Evolutionary conservation across 1,140 invertebrate genomes (phyloP), one percentile per base, ranked within the genome.

Genomic region (Coenobita brevimanus): DNA sequence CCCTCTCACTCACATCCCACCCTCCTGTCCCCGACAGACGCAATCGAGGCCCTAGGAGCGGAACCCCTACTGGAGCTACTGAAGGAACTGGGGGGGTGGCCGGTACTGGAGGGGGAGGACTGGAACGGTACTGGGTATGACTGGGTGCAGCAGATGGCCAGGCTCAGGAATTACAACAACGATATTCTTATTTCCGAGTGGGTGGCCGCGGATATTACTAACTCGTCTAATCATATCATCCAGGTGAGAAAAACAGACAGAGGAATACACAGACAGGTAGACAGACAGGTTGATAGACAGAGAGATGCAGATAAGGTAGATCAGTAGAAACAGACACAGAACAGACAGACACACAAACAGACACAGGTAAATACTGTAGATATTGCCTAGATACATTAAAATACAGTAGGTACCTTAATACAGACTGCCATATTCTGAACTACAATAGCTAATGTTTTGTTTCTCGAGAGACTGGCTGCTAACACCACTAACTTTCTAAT

Each of bases 141-240:
- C 71, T 85, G 82, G 82, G 82, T 85, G 54, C 94, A 95, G 1
- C 93, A 98, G 79, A 95, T 98, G 91, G 93, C 95, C 43, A 92
- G 98, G 24, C 97, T 98, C 92, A 98, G 97, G 93, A 94, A 95
- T 67, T 98, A 97, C 92, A 97, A 97, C 92, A 95, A 98, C 92
- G 96, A 96, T 2, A 97, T 97, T 33, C 92, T 99, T 1, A 98
- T 99, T 92, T 95, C 95, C 43, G 97, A 97, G 95, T 96, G 95
- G 30, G 97, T 99, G 0, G 96, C 96, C 6, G 97, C 98, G 92
- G 98, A 99, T 92, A 97, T 99, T 91, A 95, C 95, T 90, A 98
- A 99, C 92, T 98, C 97, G 0, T 96, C 95, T 0, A 94, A 94
- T 80, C 96, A 99, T 92, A 95, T 99, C 75, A 95, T 99, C 90